A percentile compares a stretch with the other conserved stretches of the same genome.
Conservation (phyloP, 2,888 invertebrate genomes). For the Malacosoma neustria region DNA sequence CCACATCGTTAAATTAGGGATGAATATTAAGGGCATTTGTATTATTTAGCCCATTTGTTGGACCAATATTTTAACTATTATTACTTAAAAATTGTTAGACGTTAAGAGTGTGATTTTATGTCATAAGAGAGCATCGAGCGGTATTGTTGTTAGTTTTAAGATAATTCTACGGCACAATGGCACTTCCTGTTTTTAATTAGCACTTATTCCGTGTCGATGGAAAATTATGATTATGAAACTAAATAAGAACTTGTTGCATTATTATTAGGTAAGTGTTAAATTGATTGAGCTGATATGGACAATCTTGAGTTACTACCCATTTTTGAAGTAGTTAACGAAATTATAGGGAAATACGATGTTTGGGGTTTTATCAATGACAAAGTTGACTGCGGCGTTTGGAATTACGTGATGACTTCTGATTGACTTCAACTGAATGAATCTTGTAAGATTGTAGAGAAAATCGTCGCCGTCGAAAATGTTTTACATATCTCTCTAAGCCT, state of each 20-base stretch:
- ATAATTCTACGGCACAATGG: constrained; percentile 72
- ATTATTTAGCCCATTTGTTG: constrained; percentile 76
- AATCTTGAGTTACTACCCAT: constrained; percentile 73
- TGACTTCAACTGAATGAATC: constrained; percentile 27
- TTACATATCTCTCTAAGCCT: constrained; percentile 47
- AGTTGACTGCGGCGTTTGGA: constrained; percentile 66
- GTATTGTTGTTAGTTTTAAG: constrained; percentile 74
- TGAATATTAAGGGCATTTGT: constrained; percentile 75
- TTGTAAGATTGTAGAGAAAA: constrained; percentile 42
- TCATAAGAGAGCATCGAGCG: constrained; percentile 72
- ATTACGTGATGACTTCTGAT: constrained; percentile 36
- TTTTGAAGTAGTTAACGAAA: constrained; percentile 63
- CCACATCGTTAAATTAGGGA: constrained; percentile 74
- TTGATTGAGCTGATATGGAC: constrained; percentile 71
- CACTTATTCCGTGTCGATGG: constrained; percentile 75
- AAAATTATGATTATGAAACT: constrained; percentile 66
- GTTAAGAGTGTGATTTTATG: constrained; percentile 75
- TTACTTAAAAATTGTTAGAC: constrained; percentile 75
- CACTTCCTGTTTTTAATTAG: constrained; percentile 75
- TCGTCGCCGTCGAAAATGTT: constrained; percentile 46
- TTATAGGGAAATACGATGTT: constrained; percentile 68
- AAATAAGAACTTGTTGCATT: constrained; percentile 74
- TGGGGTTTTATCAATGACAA: constrained; percentile 74
- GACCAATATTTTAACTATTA: constrained; percentile 76
- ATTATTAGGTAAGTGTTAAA: constrained; percentile 75